Evolutionary conservation across 2,113 vertebrate genomes (phyloP).

Genomic region (Heliornis fulica): DNA sequence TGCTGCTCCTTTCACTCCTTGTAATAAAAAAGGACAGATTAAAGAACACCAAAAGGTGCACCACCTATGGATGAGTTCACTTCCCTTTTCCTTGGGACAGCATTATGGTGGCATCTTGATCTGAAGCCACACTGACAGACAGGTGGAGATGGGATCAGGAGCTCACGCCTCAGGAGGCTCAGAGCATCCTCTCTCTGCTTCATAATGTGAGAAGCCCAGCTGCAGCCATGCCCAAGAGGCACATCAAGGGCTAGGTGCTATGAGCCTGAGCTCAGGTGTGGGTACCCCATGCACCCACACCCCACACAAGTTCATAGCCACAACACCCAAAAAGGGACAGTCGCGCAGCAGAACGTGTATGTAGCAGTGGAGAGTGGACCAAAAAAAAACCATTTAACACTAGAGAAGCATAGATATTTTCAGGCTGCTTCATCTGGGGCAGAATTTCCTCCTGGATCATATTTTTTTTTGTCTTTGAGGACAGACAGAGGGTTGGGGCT

Average conservation of each 20-base stretch:
- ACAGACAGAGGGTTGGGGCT: no score
- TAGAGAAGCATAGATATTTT: background rate
- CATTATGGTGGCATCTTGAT: background rate
- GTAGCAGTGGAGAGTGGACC: background rate
- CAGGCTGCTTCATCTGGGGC: background rate
- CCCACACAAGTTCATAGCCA: background rate
- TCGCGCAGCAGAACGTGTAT: background rate
- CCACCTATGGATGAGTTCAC: background rate
- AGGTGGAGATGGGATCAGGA: background rate
- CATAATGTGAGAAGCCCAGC: background rate
- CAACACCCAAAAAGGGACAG: background rate
- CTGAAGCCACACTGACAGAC: rapidly evolving
- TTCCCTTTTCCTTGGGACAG: background rate
- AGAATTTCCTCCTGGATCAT: background rate
- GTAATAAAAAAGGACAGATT: background rate
- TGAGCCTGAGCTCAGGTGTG: background rate
- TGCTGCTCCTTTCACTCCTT: background rate
- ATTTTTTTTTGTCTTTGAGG: no score
- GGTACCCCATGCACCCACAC: background rate
- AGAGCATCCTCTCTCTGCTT: background rate
- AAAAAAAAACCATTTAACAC: background rate
- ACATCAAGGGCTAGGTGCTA: background rate
- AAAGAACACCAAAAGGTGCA: background rate
- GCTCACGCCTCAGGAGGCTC: background rate
- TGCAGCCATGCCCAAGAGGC: background rate